Conservation (phyloP, 2,888 invertebrate species). For the Molanna angustata region DNA sequence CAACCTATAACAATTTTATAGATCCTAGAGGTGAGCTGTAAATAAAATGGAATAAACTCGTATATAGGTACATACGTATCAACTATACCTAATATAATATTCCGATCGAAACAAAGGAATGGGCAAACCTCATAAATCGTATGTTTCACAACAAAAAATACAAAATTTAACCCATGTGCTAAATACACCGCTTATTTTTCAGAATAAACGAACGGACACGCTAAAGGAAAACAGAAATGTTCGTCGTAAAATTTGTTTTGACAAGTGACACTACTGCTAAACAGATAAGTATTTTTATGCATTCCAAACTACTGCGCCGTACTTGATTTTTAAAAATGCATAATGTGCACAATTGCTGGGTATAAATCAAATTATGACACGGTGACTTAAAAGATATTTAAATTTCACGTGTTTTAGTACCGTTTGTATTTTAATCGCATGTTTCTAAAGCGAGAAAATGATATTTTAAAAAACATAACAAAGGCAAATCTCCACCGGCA, state of each 20-base stretch:
- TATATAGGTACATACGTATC: too few species aligned
- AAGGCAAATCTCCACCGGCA: slow-evolving; percentile 18
- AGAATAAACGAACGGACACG: neutral
- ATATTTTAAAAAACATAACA: slow-evolving; percentile 20
- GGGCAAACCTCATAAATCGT: too few species aligned
- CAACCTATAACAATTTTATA: too few species aligned
- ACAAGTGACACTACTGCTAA: slow-evolving; percentile 1
- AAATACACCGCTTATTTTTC: too few species aligned
- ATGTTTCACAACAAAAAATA: too few species aligned
- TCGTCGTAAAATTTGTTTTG: slow-evolving; percentile 7
- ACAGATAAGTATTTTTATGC: neutral
- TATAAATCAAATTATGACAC: too few species aligned
- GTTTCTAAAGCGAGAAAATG: neutral
- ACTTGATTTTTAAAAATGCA: slow-evolving; percentile 6
- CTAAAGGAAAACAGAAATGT: neutral
- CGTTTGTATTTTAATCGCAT: neutral
- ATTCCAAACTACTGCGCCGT: slow-evolving; percentile 12
- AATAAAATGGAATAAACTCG: too few species aligned
- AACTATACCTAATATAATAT: too few species aligned
- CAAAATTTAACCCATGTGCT: too few species aligned
- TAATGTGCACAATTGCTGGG: too few species aligned
- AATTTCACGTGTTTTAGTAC: neutral
- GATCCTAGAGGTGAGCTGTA: too few species aligned
- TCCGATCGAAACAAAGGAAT: too few species aligned
- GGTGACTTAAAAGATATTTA: neutral